Conservation (phyloP, 92 coral and sea anemone genomes). For the Paramuricea clavata region DNA sequence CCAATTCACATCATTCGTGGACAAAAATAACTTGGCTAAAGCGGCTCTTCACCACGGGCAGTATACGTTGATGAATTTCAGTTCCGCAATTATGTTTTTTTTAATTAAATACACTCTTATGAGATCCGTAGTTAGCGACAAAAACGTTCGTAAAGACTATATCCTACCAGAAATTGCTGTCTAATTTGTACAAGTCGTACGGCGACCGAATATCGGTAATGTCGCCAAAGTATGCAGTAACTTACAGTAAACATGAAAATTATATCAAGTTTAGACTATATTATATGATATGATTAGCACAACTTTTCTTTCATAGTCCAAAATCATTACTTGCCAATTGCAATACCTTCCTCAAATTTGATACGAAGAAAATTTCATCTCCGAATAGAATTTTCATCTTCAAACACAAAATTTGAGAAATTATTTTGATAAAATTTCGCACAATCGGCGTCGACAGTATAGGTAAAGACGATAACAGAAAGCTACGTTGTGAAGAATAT, state of each 20-base stretch:
- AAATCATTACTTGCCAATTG: too few relatives aligned
- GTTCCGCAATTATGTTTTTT: conserved; percentile 22
- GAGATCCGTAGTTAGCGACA: conserved; percentile 22
- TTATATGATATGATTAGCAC: too few relatives aligned
- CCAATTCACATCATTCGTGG: not conserved
- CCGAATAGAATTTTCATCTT: too few relatives aligned
- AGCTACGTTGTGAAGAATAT: too few relatives aligned
- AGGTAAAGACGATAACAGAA: too few relatives aligned
- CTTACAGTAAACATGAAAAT: not conserved
- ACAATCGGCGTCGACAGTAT: too few relatives aligned
- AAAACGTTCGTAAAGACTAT: conserved; percentile 29
- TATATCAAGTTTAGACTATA: not conserved
- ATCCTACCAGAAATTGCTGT: not conserved
- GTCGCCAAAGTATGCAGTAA: not conserved
- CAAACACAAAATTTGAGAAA: too few relatives aligned
- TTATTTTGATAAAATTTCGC: too few relatives aligned
- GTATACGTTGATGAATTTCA: conserved; percentile 10
- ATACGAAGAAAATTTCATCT: too few relatives aligned
- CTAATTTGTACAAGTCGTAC: not conserved
- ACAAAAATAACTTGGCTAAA: conserved; percentile 21
- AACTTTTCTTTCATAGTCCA: too few relatives aligned
- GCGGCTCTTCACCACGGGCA: not conserved
- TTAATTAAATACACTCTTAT: not conserved
- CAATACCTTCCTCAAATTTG: too few relatives aligned
- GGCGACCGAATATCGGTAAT: not conserved